Evolutionary conservation across 2,797 vertebrate species (phyloP).

Genomic region (Tokudaia muenninki): DNA sequence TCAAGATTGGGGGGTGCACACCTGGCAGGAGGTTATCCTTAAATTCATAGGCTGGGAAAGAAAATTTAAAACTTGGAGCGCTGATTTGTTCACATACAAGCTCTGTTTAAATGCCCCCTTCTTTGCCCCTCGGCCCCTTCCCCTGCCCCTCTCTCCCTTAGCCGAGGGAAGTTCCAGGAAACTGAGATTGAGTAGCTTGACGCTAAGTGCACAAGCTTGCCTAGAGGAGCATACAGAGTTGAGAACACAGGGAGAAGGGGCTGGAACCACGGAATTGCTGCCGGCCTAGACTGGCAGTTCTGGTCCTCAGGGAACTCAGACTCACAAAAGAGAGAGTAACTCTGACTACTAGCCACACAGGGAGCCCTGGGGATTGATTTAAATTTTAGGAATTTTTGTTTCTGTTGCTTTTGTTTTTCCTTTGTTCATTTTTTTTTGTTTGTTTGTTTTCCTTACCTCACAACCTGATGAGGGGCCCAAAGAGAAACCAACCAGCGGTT

Average conservation of each 20-base stretch:
- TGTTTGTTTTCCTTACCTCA: neutral
- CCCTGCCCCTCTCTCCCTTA: neutral
- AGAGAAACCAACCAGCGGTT: neutral
- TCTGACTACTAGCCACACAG: neutral
- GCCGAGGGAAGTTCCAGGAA: neutral
- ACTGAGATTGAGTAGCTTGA: neutral
- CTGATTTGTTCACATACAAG: neutral
- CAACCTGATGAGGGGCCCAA: neutral
- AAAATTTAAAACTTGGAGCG: neutral
- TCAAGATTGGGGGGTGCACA: neutral
- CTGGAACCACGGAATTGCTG: neutral
- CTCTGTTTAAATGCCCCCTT: neutral
- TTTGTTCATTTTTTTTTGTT: too few relatives aligned
- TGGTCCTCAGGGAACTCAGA: neutral
- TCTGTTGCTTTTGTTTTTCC: neutral
- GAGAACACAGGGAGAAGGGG: rapidly evolving
- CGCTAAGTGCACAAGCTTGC: neutral
- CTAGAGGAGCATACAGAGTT: neutral
- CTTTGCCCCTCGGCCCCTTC: too few relatives aligned
- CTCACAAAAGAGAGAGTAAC: neutral
- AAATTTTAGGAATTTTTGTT: neutral
- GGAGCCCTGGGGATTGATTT: neutral
- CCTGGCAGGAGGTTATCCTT: neutral
- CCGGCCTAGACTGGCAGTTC: rapidly evolving
- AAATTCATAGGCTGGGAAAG: neutral